phyloP scores from a whole-genome alignment of 1,140 invertebrate genomes.

The Drosophila tani region DNA sequence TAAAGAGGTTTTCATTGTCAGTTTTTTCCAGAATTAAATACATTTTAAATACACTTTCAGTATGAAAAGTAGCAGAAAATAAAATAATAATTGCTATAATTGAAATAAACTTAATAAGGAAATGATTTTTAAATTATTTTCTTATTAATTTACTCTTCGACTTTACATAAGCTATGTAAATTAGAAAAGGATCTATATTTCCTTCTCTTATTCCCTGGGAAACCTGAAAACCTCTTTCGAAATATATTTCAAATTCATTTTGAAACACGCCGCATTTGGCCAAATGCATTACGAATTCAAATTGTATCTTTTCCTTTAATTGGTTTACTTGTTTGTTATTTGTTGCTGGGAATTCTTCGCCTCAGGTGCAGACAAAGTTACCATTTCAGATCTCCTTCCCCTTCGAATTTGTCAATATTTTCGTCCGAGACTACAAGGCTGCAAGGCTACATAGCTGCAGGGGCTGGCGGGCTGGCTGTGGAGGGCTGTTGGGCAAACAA shows the following conservation, averaged over 20 bases:
- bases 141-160: conserved; percentile 14
- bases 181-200: background rate
- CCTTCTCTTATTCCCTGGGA: background rate
- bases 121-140: conserved; percentile 7
- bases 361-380: conserved; percentile 65
- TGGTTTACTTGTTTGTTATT: conserved; percentile 79
- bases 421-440: conserved; percentile 46
- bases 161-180: background rate
- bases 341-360: conserved; percentile 48
- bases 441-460: background rate
- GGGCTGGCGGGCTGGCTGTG: conserved; percentile 1
- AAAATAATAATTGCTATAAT: background rate
- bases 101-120: too few species aligned
- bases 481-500: conserved; percentile 63
- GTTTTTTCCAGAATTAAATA: background rate
- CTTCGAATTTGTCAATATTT: conserved; percentile 74
- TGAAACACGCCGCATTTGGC: conserved; percentile 10
- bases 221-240: background rate
- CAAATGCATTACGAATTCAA: conserved; percentile 71
- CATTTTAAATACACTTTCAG: background rate
- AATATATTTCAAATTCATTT: conserved; percentile 44
- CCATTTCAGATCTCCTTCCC: conserved; percentile 36
- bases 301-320: conserved; percentile 79
- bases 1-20: background rate
- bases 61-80: background rate